Evolutionary conservation across 2,113 vertebrate species (phyloP).

Genomic region (Callithrix jacchus): DNA sequence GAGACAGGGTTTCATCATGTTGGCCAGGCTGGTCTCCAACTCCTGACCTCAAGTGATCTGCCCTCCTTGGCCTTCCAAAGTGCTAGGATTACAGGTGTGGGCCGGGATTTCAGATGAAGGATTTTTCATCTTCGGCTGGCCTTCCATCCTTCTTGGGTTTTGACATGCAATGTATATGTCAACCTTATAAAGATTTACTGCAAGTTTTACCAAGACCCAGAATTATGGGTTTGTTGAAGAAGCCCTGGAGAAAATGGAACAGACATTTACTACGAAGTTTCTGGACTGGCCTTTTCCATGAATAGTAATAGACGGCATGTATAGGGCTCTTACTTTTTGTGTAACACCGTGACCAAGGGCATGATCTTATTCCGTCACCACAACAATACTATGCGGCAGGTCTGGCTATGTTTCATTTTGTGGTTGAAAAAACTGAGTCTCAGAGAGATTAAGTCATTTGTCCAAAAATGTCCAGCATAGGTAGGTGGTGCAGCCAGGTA

Average conservation of each 20-base stretch:
- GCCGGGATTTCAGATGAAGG: background rate
- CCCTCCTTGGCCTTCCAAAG: no score
- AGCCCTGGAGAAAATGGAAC: background rate
- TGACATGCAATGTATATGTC: background rate
- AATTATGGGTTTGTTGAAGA: background rate
- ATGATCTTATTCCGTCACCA: background rate
- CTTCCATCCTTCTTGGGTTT: background rate
- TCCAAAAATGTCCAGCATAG: background rate
- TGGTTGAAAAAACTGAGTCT: background rate
- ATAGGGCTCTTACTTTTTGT: background rate
- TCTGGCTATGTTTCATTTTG: background rate
- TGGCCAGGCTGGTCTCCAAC: no score
- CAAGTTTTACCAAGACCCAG: background rate
- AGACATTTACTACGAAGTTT: background rate
- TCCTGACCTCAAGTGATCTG: no score
- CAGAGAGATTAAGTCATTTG: background rate
- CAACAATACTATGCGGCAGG: no score
- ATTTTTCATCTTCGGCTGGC: background rate
- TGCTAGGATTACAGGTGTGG: no score
- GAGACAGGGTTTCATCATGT: no score
- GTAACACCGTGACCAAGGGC: background rate
- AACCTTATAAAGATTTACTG: background rate
- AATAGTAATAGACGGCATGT: background rate
- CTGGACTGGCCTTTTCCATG: background rate
- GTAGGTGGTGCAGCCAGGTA: background rate